Evolutionary conservation across 53 echinoderm and acorn worm species (phyloP).

Genomic region (Glandiceps talaboti): DNA sequence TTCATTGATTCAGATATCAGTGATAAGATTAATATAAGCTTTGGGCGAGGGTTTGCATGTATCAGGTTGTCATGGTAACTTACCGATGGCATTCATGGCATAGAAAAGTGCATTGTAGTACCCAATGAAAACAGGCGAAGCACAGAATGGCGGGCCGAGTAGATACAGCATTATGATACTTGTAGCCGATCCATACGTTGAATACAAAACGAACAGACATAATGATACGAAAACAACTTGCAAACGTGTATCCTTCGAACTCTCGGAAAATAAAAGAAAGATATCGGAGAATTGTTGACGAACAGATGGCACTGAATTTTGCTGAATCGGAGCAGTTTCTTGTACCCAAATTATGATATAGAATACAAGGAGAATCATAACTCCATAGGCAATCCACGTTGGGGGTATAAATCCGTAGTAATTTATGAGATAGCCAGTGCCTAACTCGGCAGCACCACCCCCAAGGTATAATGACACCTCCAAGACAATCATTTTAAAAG

Average conservation of each 20-base stretch:
- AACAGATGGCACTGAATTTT: background rate
- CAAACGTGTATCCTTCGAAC: slow-evolving; percentile 20
- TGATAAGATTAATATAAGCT: too few relatives aligned
- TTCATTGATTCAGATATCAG: too few relatives aligned
- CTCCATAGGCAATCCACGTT: slow-evolving; percentile 18
- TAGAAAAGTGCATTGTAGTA: slow-evolving; percentile 7
- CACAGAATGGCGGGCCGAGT: slow-evolving; percentile 40
- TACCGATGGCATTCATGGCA: slow-evolving; percentile 30
- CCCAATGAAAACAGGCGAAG: slow-evolving; percentile 24
- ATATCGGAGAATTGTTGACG: slow-evolving; percentile 6
- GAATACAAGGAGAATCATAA: slow-evolving; percentile 2
- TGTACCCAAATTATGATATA: slow-evolving; percentile 32
- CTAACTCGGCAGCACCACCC: slow-evolving; percentile 24
- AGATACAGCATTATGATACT: slow-evolving; percentile 31
- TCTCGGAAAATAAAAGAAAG: slow-evolving; percentile 16
- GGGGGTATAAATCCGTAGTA: slow-evolving; percentile 2
- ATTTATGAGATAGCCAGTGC: slow-evolving; percentile 22
- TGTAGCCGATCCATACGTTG: slow-evolving; percentile 2
- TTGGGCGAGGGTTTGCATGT: too few relatives aligned
- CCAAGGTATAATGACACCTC: slow-evolving; percentile 33
- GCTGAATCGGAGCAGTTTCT: slow-evolving; percentile 22
- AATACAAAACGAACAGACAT: slow-evolving; percentile 11
- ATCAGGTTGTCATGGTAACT: background rate
- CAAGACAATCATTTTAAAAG: slow-evolving; percentile 32
- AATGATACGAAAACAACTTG: slow-evolving; percentile 19